Evolutionary conservation across 2,888 invertebrate species (phyloP), one percentile per base, ranked within the genome.

Genomic region (Macaria notata): DNA sequence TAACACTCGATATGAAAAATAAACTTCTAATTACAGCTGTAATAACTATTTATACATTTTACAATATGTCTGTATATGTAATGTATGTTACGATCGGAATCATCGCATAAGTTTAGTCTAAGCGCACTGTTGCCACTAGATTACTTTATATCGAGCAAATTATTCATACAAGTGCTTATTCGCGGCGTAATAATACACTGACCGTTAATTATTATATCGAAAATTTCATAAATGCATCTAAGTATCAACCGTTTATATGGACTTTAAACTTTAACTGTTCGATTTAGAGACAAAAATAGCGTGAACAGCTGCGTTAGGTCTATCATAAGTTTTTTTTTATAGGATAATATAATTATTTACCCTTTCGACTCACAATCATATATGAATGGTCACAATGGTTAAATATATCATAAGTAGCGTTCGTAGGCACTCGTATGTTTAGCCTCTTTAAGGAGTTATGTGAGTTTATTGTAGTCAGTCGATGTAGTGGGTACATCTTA

Each of bases 1-100:
- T 79, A 90, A 91, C 90, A 91, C 87, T 84, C 87, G 87, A 89
- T 91, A 91, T 90, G 89, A 91, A 91, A 91, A 91, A 90, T 91
- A 91, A 91, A 90, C 88, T 81, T 86, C 90, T 91, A 90, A 90
- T 87, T 91, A 90, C 88, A 86, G 89, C 85, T 86, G 91, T 89
- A 89, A 88, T 90, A 91, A 89, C 88, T 91, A 91, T 90, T 89
- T 91, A 88, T 90, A 90, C 88, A 90, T 89, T 90, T 86, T 87
- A 88, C 77, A 85, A 81, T 84, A 83, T 81, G 81, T 83, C 77
- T 80, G 76, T 79, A 78, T 81, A 81, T 78, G 81, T 84, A 51
- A 59, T 50, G 76, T 78, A 71, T 75, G 76, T 78, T 71, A 78
- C 74, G 76, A 76, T 72, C 79, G 81, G 72, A 57, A 79, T 79